These are phyloP conservation scores for Yponomeuta cagnagella DNA, from an alignment of 2,888 invertebrate genomes.

Conservation along the genomic window DNA sequence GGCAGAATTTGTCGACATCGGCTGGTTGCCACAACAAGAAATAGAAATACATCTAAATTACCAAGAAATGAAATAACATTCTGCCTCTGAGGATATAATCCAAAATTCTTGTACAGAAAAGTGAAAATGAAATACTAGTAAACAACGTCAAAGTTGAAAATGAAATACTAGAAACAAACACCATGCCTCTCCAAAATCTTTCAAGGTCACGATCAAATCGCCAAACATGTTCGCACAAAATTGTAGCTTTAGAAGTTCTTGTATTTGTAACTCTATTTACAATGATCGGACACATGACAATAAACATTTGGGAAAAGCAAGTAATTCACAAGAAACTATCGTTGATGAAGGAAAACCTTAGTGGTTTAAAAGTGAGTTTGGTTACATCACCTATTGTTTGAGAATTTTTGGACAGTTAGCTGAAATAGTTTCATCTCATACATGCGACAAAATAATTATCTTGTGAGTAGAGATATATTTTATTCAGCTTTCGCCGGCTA, in stretches of 20 bases:
- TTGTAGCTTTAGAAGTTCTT: neutral
- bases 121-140: neutral
- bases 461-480: no score
- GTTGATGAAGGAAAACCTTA: conserved; percentile 44
- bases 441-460: no score
- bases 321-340: conserved; percentile 42
- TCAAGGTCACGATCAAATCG: neutral
- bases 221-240: neutral
- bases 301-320: conserved; percentile 52
- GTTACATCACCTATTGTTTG: neutral
- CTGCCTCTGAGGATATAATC: no score
- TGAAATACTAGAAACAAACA: neutral
- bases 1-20: no score
- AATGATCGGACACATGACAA: conserved; percentile 43
- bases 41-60: no score
- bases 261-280: conserved; percentile 22
- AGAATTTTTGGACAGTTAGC: no score
- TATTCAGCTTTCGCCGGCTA: no score
- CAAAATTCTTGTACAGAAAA: no score
- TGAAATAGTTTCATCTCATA: no score
- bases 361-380: conserved; percentile 37
- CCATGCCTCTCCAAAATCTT: neutral
- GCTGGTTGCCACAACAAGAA: no score
- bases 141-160: no score
- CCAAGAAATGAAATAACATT: no score